Conservation (phyloP, 1,140 invertebrate genomes). For the Calliphora vicina region DNA sequence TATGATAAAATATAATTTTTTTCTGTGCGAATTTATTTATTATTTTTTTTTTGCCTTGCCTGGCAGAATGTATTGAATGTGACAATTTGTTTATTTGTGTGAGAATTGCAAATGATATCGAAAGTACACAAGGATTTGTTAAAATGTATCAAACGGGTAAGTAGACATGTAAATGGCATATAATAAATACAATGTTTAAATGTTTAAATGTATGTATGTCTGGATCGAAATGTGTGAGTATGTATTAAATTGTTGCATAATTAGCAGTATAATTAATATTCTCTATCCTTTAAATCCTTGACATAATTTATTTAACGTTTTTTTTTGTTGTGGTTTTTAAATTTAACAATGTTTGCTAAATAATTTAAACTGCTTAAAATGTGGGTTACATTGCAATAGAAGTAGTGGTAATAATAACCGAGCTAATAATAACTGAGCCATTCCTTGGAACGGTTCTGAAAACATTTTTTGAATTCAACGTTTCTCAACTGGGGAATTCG, state of each 20-base stretch:
- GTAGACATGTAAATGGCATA: neutral
- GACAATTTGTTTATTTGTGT: slow-evolving; percentile 23
- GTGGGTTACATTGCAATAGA: too few relatives aligned
- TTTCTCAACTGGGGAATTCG: too few relatives aligned
- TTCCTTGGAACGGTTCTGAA: too few relatives aligned
- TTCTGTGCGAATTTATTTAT: neutral
- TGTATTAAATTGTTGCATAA: neutral
- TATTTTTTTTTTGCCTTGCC: neutral
- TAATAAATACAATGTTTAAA: neutral
- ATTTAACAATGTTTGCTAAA: too few relatives aligned
- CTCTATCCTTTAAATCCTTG: slow-evolving; percentile 22
- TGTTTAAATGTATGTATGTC: too few relatives aligned
- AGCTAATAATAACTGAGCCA: too few relatives aligned
- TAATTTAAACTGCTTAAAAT: too few relatives aligned
- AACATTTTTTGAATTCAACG: too few relatives aligned
- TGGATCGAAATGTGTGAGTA: too few relatives aligned
- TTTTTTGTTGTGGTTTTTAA: too few relatives aligned
- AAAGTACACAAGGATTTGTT: slow-evolving; percentile 18
- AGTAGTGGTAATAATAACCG: too few relatives aligned
- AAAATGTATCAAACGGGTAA: neutral
- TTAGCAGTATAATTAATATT: slow-evolving; percentile 4
- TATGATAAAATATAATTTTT: too few relatives aligned
- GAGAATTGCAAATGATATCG: slow-evolving; percentile 22
- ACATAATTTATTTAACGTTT: neutral
- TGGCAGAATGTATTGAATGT: slow-evolving; percentile 14